phyloP scores from a whole-genome alignment of 2,113 vertebrate species.

The Camelus bactrianus region DNA sequence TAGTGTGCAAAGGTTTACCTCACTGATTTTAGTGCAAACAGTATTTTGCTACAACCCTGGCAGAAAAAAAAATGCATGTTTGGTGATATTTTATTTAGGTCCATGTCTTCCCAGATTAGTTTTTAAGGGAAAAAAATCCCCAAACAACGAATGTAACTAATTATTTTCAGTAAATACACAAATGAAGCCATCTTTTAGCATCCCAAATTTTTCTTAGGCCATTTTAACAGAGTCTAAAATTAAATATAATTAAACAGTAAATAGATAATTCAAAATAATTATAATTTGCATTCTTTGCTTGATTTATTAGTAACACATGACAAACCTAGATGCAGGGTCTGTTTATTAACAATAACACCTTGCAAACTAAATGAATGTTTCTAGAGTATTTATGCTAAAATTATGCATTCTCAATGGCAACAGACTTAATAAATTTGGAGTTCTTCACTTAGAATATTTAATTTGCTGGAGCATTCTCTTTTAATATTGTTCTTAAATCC shows the following conservation, averaged over 20 bases:
- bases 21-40: constrained; percentile 17
- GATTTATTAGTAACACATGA: constrained; percentile 56
- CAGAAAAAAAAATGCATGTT: neutral
- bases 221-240: constrained; percentile 61
- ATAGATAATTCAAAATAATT: constrained; percentile 64
- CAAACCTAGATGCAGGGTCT: constrained; percentile 19
- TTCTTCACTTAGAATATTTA: constrained; percentile 68
- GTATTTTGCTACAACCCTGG: constrained; percentile 7
- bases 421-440: constrained; percentile 7
- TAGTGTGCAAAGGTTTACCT: neutral
- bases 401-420: constrained; percentile 64
- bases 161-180: constrained; percentile 46
- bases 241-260: constrained; percentile 61
- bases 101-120: neutral
- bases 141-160: constrained; percentile 34
- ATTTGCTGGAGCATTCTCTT: constrained; percentile 28
- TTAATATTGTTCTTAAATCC: constrained; percentile 17
- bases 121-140: neutral
- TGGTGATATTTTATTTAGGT: constrained; percentile 44
- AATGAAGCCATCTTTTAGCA: constrained; percentile 44
- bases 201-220: constrained; percentile 51
- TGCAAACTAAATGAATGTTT: constrained; percentile 59
- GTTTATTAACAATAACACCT: constrained; percentile 40
- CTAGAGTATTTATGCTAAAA: constrained; percentile 62
- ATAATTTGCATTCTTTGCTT: constrained; percentile 52